These are phyloP conservation scores for Leptinotarsa defecta DNA, from an alignment of 1,140 invertebrate species.

Conservation along the genomic window DNA sequence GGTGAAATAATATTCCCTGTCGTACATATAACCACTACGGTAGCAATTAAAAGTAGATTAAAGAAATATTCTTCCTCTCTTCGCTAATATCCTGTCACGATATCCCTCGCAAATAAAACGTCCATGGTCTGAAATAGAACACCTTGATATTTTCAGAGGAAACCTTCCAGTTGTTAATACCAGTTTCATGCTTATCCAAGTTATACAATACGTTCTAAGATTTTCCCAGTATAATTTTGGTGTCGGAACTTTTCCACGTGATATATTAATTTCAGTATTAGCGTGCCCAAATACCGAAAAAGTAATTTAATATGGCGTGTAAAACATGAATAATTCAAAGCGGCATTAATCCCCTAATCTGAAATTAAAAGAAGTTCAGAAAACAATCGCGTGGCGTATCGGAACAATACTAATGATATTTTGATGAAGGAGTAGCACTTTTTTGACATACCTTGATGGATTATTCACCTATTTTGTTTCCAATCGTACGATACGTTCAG, in stretches of 20 bases:
- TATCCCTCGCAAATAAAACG: too few species aligned
- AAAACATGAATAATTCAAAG: neutral
- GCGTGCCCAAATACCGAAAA: neutral
- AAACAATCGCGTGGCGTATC: neutral
- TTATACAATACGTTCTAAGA: too few species aligned
- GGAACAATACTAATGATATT: conserved; percentile 7
- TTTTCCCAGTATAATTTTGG: too few species aligned
- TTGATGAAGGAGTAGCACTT: conserved; percentile 3
- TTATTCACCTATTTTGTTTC: too few species aligned
- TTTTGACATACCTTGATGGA: neutral
- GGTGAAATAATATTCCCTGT: too few species aligned
- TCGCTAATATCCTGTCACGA: too few species aligned
- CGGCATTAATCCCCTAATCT: conserved; percentile 9
- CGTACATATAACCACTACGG: too few species aligned
- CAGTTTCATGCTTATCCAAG: too few species aligned
- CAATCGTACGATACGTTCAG: too few species aligned
- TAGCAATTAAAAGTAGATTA: neutral
- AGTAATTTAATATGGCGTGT: conserved; percentile 12
- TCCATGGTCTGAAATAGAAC: too few species aligned
- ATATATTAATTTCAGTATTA: neutral
- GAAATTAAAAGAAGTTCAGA: conserved; percentile 8
- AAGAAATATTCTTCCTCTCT: neutral
- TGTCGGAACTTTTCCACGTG: neutral
- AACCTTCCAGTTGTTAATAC: too few species aligned
- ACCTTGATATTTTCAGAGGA: too few species aligned